phyloP scores from a whole-genome alignment of 2,113 vertebrate genomes.

The Emydura subglobosa region DNA sequence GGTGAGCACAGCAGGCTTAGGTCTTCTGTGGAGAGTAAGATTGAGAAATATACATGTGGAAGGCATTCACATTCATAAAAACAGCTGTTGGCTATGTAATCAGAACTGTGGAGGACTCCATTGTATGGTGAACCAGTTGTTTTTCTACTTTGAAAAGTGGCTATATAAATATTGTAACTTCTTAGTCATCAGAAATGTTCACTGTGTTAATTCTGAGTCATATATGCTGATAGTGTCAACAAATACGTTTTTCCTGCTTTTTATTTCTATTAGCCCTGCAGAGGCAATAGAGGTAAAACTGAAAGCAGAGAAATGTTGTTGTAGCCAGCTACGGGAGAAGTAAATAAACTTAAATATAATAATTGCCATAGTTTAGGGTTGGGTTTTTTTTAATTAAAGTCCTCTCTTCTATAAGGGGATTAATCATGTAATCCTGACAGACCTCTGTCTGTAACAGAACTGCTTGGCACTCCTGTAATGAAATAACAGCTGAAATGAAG shows the following conservation, averaged over 20 bases:
- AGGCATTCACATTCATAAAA: not conserved
- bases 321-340: not conserved
- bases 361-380: not conserved
- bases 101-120: rapidly evolving
- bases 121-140: not conserved
- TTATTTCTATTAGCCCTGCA: not conserved
- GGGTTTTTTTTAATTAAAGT: not conserved
- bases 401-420: not conserved
- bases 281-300: not conserved
- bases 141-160: not conserved
- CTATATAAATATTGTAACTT: not conserved
- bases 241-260: not conserved
- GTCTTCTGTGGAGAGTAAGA: not conserved
- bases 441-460: not conserved
- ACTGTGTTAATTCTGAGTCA: not conserved
- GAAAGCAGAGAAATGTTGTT: not conserved
- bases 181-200: not conserved
- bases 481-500: not conserved
- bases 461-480: not conserved
- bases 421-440: not conserved
- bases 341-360: not conserved
- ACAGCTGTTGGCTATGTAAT: rapidly evolving
- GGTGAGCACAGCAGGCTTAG: rapidly evolving
- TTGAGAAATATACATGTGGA: not conserved
- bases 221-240: not conserved